A percentile compares a stretch with the other conserved stretches of the same genome.
Evolutionary conservation across 1,140 invertebrate species (phyloP).

Genomic region (Drosophila jambulina): DNA sequence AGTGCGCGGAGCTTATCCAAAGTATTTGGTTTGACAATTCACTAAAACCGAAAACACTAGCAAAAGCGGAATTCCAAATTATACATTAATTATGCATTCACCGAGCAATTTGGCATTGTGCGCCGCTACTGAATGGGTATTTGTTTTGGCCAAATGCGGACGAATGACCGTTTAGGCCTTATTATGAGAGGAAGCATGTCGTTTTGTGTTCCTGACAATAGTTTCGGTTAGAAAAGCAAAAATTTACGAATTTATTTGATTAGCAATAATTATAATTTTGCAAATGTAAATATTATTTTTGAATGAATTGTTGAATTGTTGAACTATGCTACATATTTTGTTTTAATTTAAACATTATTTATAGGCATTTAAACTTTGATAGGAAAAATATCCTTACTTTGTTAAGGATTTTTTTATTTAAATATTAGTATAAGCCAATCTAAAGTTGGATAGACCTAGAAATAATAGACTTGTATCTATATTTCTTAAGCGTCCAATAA

Average conservation of each 20-base stretch:
- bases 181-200: slow-evolving; percentile 8
- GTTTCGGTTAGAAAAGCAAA: neutral
- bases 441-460: neutral
- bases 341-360: neutral
- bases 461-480: neutral
- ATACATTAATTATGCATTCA: slow-evolving; percentile 72
- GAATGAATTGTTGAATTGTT: neutral
- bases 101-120: slow-evolving; percentile 36
- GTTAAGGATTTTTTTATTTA: neutral
- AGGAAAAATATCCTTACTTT: neutral
- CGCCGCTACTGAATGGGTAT: slow-evolving; percentile 19
- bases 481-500: neutral
- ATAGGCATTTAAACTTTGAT: neutral
- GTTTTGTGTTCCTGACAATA: neutral
- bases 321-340: neutral
- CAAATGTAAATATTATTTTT: neutral
- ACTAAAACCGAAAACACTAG: slow-evolving; percentile 54
- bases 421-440: neutral
- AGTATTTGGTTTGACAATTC: slow-evolving; percentile 71
- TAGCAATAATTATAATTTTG: neutral
- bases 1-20: slow-evolving; percentile 62
- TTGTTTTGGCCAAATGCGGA: slow-evolving; percentile 24
- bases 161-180: slow-evolving; percentile 20
- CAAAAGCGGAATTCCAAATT: slow-evolving; percentile 60
- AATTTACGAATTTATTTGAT: neutral